Evolutionary conservation across 2,888 invertebrate species (phyloP).

Genomic region (Sinodicranocentrus sp.): DNA sequence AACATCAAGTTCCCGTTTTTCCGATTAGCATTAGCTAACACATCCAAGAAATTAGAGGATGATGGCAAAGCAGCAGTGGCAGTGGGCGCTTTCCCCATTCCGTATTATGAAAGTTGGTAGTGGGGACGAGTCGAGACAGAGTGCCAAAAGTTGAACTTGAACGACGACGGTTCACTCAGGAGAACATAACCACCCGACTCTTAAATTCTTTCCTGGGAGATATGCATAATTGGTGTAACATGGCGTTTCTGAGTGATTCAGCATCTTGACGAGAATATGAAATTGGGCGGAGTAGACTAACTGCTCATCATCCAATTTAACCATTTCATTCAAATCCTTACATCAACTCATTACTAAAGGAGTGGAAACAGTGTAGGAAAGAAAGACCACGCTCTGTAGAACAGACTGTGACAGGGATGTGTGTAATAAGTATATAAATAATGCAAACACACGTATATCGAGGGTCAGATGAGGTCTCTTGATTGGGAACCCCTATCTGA

Average conservation of each 20-base stretch:
- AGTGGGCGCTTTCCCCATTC: constrained; percentile 69
- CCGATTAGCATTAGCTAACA: constrained; percentile 38
- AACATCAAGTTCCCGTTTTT: constrained; percentile 46
- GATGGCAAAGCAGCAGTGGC: constrained; percentile 19
- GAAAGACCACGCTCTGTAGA: constrained; percentile 54
- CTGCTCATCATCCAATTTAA: constrained; percentile 70
- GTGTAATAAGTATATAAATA: constrained; percentile 48
- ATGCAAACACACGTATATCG: constrained; percentile 7
- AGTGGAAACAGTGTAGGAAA: constrained; percentile 42
- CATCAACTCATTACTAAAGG: constrained; percentile 60
- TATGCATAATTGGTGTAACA: constrained; percentile 60
- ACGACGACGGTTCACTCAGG: constrained; percentile 32
- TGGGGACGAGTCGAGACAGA: too few species aligned
- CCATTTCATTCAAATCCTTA: constrained; percentile 66
- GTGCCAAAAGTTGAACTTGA: constrained; percentile 49
- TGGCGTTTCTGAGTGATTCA: constrained; percentile 61
- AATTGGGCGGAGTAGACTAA: constrained; percentile 62
- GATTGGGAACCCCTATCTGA: constrained; percentile 49
- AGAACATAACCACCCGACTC: constrained; percentile 56
- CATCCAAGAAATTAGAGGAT: constrained; percentile 45
- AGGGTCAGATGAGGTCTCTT: constrained; percentile 59
- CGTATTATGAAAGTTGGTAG: constrained; percentile 23
- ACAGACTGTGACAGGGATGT: background rate
- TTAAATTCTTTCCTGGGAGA: constrained; percentile 46
- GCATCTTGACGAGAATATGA: constrained; percentile 64